Percentiles rank a stretch among this genome's conserved stretches.
These are phyloP conservation scores for Drosophila recens DNA, from an alignment of 2,888 invertebrate species.

Conservation along the genomic window DNA sequence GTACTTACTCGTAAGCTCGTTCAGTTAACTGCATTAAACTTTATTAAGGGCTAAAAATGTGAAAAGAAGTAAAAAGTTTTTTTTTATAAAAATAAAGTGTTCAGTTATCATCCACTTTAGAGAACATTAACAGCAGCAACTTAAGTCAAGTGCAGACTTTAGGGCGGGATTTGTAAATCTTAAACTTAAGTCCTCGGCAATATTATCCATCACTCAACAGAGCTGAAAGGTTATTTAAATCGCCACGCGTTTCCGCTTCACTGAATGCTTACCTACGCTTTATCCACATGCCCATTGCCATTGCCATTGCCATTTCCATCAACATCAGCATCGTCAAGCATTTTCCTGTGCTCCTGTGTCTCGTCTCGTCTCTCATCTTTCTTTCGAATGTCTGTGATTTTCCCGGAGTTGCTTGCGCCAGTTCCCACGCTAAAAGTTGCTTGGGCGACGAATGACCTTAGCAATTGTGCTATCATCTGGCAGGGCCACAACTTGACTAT, in stretches of 20 bases:
- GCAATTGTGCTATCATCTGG: constrained; percentile 21
- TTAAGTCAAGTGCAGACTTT: constrained; percentile 24
- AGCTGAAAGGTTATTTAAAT: constrained; percentile 62
- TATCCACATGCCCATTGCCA: background rate
- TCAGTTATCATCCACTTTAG: constrained; percentile 16
- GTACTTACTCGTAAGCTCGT: background rate
- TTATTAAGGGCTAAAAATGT: background rate
- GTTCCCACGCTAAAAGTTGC: constrained; percentile 20
- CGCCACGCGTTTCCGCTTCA: constrained; percentile 58
- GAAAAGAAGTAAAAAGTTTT: background rate
- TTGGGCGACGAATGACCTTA: constrained; percentile 21
- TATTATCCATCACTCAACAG: constrained; percentile 58
- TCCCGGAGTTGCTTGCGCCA: constrained; percentile 16
- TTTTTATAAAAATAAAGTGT: background rate
- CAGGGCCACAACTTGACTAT: constrained; percentile 1
- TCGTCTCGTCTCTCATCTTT: background rate
- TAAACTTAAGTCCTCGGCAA: constrained; percentile 41
- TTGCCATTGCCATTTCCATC: background rate
- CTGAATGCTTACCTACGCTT: constrained; percentile 32
- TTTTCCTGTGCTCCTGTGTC: constrained; percentile 2
- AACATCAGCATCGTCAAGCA: background rate
- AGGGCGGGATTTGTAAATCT: constrained; percentile 42
- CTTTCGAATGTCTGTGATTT: constrained; percentile 49
- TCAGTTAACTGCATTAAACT: background rate
- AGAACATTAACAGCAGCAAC: constrained; percentile 13